phyloP scores from a whole-genome alignment of 92 coral and sea anemone species.

The Meandrina meandrites region DNA sequence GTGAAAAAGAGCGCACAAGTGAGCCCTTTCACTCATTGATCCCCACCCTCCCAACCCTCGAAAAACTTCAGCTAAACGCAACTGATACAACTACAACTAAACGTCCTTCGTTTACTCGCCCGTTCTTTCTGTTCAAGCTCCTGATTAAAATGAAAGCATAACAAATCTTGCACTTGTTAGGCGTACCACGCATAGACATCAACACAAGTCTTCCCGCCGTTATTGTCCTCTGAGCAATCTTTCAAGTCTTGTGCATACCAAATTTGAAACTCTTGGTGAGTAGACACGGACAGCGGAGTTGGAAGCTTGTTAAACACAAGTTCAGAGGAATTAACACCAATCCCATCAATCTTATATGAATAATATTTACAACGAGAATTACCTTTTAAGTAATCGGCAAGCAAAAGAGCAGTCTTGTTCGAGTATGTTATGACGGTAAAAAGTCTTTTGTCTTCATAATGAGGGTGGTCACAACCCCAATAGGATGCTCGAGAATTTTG shows the following conservation, averaged over 20 bases:
- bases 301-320: slow-evolving; percentile 12
- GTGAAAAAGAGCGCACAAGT: too few relatives aligned
- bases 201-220: not conserved
- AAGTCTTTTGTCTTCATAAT: too few relatives aligned
- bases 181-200: slow-evolving; percentile 16
- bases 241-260: slow-evolving; percentile 23
- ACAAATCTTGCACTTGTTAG: not conserved
- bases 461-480: too few relatives aligned
- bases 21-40: too few relatives aligned
- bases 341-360: not conserved
- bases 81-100: too few relatives aligned
- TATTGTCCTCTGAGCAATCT: not conserved
- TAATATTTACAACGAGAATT: not conserved
- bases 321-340: not conserved
- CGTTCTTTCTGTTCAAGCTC: too few relatives aligned
- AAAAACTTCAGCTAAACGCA: too few relatives aligned
- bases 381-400: not conserved
- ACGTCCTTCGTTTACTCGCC: too few relatives aligned
- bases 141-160: too few relatives aligned
- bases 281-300: not conserved
- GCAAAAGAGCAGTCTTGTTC: not conserved
- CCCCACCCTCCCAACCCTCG: too few relatives aligned
- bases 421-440: too few relatives aligned
- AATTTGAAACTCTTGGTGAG: not conserved
- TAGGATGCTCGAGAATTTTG: too few relatives aligned